Conservation (phyloP, 2,888 invertebrate genomes). For the Parapristionchus giblindavisi region DNA sequence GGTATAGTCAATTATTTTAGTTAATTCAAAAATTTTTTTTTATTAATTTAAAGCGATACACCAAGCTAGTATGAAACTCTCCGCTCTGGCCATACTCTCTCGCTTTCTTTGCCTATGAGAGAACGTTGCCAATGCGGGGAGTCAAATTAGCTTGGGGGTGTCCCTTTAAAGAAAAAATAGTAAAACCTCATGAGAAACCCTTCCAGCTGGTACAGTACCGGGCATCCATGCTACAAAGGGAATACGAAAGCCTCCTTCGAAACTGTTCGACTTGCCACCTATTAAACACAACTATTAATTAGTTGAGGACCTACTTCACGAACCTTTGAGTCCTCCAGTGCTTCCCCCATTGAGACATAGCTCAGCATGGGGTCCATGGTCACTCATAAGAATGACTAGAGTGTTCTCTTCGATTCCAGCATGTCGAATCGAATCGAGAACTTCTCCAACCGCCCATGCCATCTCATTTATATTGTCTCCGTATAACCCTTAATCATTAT, state of each 20-base stretch:
- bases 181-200: constrained; percentile 34
- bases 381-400: constrained; percentile 73
- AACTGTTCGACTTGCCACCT: constrained; percentile 75
- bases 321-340: constrained; percentile 69
- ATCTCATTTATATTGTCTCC: constrained; percentile 74
- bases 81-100: too few species aligned
- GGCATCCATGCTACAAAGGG: constrained; percentile 75
- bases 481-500: constrained; percentile 71
- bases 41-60: too few species aligned
- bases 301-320: too few species aligned
- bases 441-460: constrained; percentile 73
- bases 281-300: too few species aligned
- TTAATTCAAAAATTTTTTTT: neutral
- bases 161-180: too few species aligned
- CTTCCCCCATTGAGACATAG: constrained; percentile 70
- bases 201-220: constrained; percentile 70
- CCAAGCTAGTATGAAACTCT: too few species aligned
- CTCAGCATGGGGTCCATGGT: constrained; percentile 73
- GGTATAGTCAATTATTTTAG: neutral
- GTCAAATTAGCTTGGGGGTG: too few species aligned
- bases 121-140: too few species aligned
- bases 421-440: constrained; percentile 70
- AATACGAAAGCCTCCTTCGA: constrained; percentile 75
- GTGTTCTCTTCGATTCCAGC: constrained; percentile 69
- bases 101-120: too few species aligned